Percentiles rank a stretch among this genome's conserved stretches.
These are phyloP conservation scores for Macrocentrus cingulum DNA, from an alignment of 1,140 invertebrate species.

Conservation along the genomic window DNA sequence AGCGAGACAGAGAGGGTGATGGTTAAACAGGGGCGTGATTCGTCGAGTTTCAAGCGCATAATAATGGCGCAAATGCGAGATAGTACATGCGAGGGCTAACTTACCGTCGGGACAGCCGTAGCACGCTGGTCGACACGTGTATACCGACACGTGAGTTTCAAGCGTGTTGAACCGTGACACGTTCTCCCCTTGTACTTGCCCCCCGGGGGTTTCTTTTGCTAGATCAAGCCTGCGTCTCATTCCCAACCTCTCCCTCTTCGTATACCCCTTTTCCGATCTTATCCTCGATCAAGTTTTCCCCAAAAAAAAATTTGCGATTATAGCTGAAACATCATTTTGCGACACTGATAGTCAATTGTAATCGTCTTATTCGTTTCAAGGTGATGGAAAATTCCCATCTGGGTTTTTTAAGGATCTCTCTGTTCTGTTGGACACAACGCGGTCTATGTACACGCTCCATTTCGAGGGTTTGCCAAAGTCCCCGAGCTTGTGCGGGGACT, in stretches of 20 bases:
- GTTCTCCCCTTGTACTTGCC: constrained; percentile 32
- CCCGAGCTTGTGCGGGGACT: background rate
- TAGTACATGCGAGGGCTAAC: constrained; percentile 14
- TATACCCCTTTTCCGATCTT: background rate
- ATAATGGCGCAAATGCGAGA: background rate
- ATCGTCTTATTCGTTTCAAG: background rate
- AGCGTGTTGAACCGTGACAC: constrained; percentile 52
- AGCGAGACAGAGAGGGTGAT: background rate
- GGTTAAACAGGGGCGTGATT: constrained; percentile 19
- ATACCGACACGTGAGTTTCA: constrained; percentile 49
- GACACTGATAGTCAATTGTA: too few species aligned
- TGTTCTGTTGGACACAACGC: too few species aligned
- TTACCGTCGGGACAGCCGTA: constrained; percentile 29
- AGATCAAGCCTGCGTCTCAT: constrained; percentile 19
- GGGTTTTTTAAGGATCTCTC: too few species aligned
- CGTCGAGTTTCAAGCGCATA: constrained; percentile 14
- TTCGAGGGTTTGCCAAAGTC: constrained; percentile 4
- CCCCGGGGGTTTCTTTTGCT: constrained; percentile 28
- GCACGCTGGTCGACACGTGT: constrained; percentile 24
- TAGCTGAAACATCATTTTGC: too few species aligned
- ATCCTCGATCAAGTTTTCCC: too few species aligned
- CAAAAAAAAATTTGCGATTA: too few species aligned
- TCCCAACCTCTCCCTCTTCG: background rate
- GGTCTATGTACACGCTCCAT: background rate
- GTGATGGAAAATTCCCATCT: background rate